Base-by-base conservation (phyloP, 2,888 invertebrate genomes). In the Aquatica leii region DNA sequence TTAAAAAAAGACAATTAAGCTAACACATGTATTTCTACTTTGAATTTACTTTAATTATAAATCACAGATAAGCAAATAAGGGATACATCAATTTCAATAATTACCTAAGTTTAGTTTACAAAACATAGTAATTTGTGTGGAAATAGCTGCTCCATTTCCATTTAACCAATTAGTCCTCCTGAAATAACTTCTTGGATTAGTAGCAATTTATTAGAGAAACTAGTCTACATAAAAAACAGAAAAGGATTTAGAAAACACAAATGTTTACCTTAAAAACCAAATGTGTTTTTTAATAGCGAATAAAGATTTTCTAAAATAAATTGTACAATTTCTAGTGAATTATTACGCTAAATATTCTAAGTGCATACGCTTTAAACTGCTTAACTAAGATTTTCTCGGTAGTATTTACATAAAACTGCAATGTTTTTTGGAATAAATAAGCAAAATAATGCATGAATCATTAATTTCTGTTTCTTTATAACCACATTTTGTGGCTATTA, bases 131-230 rank as follows among this genome's bases (percentile, higher is more conserved):
- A 58, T 51, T 58, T 51, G 41, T 51, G 20, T 49, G 48, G 46
- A 61, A 61, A 49, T 55, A 21, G 24, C 41, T 41, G 15, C 40
- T 35, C 18, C 51, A 62, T 66, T 57, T 59, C 62, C 68, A 66
- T 68, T 68, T 68, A 61, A 68, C 61, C 66, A 68, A 66, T 68
- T 68, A 68, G 59, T 57, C 64, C 53, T 18, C 34, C 37, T 53
- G 62, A 63, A 68, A 65, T 68, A 62, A 65, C 65, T 68, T 59
- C 63, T 57, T 58, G 58, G 65, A 68, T 68, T 68, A 59, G 52
- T 52, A 21, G 51, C n/a, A 51, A 43, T 64, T 64, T 61, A 46
- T 51, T 15, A 31, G 51, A 41, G 51, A 15, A 49, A 46, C 55
- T 52, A 41, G 41, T 31, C 43, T 52, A 34, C 59, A 52, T 43